Base-by-base conservation (phyloP, 2,888 invertebrate genomes). In the Acanthosepion esculentum region DNA sequence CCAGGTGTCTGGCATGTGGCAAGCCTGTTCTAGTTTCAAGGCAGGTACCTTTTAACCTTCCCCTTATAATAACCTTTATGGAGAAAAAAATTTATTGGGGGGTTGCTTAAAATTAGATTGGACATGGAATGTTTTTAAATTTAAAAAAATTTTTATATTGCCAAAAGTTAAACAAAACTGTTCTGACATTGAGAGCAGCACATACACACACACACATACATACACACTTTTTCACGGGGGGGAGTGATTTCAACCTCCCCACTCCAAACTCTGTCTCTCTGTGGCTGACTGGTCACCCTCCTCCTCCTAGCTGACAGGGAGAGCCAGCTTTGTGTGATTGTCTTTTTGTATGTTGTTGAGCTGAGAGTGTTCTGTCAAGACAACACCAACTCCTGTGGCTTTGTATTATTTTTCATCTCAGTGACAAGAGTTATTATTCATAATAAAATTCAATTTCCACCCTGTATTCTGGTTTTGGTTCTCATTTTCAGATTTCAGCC, bases 301-400 rank as follows among this genome's bases (percentile, higher is more conserved):
- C 78, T 78, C 78, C 78, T 78, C 78, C 78, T 15, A n/a, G n/a
- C 78, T 78, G 78, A 78, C 78, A 78, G 78, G 78, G 33, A 78
- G 78, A 78, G 78, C 78, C 78, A n/a, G n/a, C 78, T 78, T n/a
- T 15, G n/a, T n/a, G 15, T n/a, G n/a, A n/a, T 78, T 78, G 33
- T 78, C n/a, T 78, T 78, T n/a, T 15, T 78, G 78, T 78, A 78
- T 78, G 78, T 78, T 78, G 78, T 78, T 78, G n/a, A 78, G 78
- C 78, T 33, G 33, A 78, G 78, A 78, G 78, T 78, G n/a, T 78
- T 78, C 78, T 78, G 78, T 78, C 78, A 78, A 78, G 78, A 78
- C 78, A 78, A 78, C 78, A 78, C 78, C 78, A 78, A 78, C 78
- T 78, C 78, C 78, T 78, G 78, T 78, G 78, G 78, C 78, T 78